These are phyloP conservation scores for Busseola fusca DNA, from an alignment of 2,888 invertebrate genomes.

Conservation along the genomic window DNA sequence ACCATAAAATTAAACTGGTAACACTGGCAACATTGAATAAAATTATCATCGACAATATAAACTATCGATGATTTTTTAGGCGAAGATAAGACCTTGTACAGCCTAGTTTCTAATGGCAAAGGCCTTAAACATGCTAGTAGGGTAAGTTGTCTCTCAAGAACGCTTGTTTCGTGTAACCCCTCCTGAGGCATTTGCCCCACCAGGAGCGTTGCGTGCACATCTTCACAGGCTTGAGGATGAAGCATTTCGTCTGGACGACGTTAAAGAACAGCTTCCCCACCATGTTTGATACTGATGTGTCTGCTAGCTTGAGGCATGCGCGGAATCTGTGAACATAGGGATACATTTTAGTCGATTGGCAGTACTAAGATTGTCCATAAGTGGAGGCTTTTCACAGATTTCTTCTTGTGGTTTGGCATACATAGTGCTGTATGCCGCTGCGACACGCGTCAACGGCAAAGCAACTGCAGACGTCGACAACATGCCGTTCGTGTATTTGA, in stretches of 20 bases:
- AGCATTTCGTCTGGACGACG: conserved; percentile 97
- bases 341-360: neutral
- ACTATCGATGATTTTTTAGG: conserved; percentile 22
- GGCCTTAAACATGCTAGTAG: conserved; percentile 81
- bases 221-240: conserved; percentile 94
- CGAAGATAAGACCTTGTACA: conserved; percentile 22
- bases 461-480: too few relatives aligned
- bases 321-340: conserved; percentile 92
- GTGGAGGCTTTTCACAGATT: neutral
- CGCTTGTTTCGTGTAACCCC: conserved; percentile 92
- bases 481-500: too few relatives aligned
- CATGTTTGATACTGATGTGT: conserved; percentile 95
- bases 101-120: conserved; percentile 31
- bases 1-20: conserved; percentile 47
- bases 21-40: conserved; percentile 46
- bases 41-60: conserved; percentile 17
- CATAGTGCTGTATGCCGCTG: neutral
- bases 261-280: conserved; percentile 98
- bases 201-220: conserved; percentile 93
- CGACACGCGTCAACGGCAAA: too few relatives aligned
- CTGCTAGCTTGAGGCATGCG: conserved; percentile 96
- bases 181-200: conserved; percentile 94
- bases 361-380: neutral
- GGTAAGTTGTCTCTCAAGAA: conserved; percentile 92
- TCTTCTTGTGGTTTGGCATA: neutral